phyloP scores from a whole-genome alignment of 2,113 vertebrate species.

The Colinus virginianus region DNA sequence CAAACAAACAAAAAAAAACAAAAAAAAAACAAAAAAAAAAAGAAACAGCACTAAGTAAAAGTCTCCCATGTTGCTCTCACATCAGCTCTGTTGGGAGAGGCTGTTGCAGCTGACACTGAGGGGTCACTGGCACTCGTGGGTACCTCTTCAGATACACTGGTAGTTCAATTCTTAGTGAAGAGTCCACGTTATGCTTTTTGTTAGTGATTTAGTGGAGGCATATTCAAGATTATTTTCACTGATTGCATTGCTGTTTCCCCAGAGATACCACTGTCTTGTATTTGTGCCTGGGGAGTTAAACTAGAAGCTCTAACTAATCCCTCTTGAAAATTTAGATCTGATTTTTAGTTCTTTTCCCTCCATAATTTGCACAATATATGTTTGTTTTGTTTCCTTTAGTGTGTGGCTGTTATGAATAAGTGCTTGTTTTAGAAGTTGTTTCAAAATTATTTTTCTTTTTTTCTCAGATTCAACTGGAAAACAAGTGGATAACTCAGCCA shows the following conservation, averaged over 20 bases:
- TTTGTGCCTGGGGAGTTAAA: neutral
- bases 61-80: rapidly evolving
- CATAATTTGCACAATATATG: rapidly evolving
- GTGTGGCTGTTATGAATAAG: neutral
- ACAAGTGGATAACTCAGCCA: constrained; percentile 39
- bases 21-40: too few relatives aligned
- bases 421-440: neutral
- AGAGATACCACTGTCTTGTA: rapidly evolving
- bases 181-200: neutral
- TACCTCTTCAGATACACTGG: neutral
- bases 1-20: too few relatives aligned
- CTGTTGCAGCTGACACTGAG: neutral
- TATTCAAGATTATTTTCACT: neutral
- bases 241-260: rapidly evolving
- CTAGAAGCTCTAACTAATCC: neutral
- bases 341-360: neutral
- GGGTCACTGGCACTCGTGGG: neutral
- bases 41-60: neutral
- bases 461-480: constrained; percentile 82
- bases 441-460: constrained; percentile 36
- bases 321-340: rapidly evolving
- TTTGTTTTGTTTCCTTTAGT: neutral
- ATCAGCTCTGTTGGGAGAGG: neutral
- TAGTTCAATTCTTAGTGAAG: neutral
- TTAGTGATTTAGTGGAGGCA: too few relatives aligned